Conservation (phyloP, 2,113 vertebrate species). For the Baryphthengus martii region DNA sequence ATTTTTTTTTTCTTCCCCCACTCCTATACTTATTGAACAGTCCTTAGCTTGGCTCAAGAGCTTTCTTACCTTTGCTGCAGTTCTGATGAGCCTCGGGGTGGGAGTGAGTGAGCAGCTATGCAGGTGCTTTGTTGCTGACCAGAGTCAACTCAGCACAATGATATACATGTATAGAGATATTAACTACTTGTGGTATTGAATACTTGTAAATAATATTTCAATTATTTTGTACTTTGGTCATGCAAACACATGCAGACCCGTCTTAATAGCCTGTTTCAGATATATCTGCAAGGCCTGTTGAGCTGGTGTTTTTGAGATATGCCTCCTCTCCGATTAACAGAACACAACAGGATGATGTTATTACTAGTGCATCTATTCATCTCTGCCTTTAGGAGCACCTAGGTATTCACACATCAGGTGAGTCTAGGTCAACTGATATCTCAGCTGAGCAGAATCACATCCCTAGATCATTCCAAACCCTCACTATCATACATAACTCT, state of each 20-base stretch:
- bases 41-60: background rate
- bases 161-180: background rate
- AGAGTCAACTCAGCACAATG: background rate
- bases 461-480: background rate
- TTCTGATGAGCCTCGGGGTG: background rate
- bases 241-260: accelerated
- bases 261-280: background rate
- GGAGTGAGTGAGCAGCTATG: background rate
- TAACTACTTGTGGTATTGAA: background rate
- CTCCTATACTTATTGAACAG: background rate
- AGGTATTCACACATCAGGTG: background rate
- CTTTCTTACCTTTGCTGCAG: background rate
- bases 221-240: background rate
- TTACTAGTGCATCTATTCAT: background rate
- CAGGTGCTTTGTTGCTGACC: background rate
- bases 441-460: background rate
- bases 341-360: background rate
- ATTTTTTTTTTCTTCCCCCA: background rate
- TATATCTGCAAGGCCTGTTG: background rate
- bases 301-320: background rate
- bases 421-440: background rate
- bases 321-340: background rate
- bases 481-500: background rate
- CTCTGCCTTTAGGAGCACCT: background rate
- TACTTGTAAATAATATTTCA: background rate